Evolutionary conservation across 2,888 invertebrate species (phyloP).

Genomic region (Dynastes maya): DNA sequence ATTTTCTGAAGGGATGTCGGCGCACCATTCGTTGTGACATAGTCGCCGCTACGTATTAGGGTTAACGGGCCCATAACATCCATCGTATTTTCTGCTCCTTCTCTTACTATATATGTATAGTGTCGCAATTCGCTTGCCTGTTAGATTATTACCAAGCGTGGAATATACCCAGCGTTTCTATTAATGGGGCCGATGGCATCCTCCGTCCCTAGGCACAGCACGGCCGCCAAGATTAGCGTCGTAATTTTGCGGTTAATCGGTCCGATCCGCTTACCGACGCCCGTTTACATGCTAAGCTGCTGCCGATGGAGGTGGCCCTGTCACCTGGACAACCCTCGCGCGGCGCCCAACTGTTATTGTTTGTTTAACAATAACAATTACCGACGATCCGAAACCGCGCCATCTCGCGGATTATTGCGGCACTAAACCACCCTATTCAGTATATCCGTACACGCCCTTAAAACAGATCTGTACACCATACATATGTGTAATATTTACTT

Average conservation of each 20-base stretch:
- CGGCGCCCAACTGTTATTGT: slow-evolving; percentile 14
- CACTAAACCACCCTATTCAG: too few relatives aligned
- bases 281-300: neutral
- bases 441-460: neutral
- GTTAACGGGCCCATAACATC: neutral
- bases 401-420: slow-evolving; percentile 11
- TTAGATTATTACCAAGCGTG: too few relatives aligned
- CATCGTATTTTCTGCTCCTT: neutral
- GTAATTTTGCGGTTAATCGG: slow-evolving; percentile 10
- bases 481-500: too few relatives aligned
- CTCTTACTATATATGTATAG: neutral
- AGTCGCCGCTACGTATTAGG: neutral
- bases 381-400: slow-evolving; percentile 13
- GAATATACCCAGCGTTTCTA: slow-evolving; percentile 3
- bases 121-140: too few relatives aligned
- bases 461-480: neutral
- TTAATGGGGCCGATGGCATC: neutral
- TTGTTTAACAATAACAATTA: slow-evolving; percentile 19
- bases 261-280: neutral
- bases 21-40: neutral
- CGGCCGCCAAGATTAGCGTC: neutral
- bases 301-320: neutral
- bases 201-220: neutral
- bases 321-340: neutral
- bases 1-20: too few relatives aligned